Base-by-base conservation (phyloP, 2,888 invertebrate genomes). In the Synergus itoensis region DNA sequence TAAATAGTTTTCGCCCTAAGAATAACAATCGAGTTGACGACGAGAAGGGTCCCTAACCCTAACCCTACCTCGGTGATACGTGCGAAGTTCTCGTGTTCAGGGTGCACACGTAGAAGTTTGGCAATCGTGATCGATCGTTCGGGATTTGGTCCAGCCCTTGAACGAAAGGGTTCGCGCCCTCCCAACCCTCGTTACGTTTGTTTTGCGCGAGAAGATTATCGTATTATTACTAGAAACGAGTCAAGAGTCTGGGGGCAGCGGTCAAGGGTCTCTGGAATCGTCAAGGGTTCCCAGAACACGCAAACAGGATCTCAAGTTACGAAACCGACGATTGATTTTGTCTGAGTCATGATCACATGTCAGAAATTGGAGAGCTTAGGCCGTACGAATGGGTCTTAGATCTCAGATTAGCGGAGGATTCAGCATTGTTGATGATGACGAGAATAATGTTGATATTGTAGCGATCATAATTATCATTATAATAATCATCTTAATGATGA, bases 1-100 rank as follows among this genome's bases (percentile, higher is more conserved):
- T 91, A 92, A 92, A 92, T 91, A 92, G 91, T 91, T 92, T 91
- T 92, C 88, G 89, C 85, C 86, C 80, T 86, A 88, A 88, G 91
- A 92, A 92, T 90, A 91, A 91, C 91, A 92, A 90, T 88, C 89
- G 83, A 86, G 84, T 76, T 80, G 67, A 53, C 81, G 81, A 80
- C 21, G 69, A 80, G 85, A 85, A 86, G 89, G 88, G 86, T 86
- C 79, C 85, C 82, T 84, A 87, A 86, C 88, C 88, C 86, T 84
- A 86, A 85, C 84, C 81, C 84, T 53, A 57, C 73, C 76, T 65
- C 69, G 62, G 75, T 75, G 78, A 62, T 79, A 81, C 75, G 64
- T 45, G 73, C 77, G 76, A 81, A 81, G 79, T 79, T 78, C 28
- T 62, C 14, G 62, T 62, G 12, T 14, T 62, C 67, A 64, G 76